Conservation (phyloP, 2,113 vertebrate species). For the Nothoprocta perdicaria region DNA sequence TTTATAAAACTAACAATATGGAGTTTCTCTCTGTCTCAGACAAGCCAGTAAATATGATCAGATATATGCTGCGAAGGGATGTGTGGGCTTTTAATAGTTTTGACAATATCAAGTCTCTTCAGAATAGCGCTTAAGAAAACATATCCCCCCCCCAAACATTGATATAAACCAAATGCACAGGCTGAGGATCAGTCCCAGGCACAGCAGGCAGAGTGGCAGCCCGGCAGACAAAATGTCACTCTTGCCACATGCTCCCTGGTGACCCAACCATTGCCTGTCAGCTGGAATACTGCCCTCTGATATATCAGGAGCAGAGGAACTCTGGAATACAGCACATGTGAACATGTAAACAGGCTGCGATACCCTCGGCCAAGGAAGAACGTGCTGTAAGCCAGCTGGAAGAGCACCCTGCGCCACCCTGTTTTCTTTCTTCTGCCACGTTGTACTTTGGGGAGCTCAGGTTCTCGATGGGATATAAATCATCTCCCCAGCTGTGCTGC, state of each 20-base stretch:
- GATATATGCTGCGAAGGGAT: background rate
- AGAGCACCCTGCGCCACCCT: background rate
- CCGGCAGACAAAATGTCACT: conserved; percentile 71
- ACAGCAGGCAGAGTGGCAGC: conserved; percentile 55
- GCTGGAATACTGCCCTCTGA: background rate
- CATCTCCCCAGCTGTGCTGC: background rate
- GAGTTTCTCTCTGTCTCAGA: background rate
- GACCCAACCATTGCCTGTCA: conserved; percentile 26
- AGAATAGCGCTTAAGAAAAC: conserved; percentile 45
- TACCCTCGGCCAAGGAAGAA: background rate
- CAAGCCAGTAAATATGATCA: background rate
- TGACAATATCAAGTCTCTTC: background rate
- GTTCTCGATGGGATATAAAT: background rate
- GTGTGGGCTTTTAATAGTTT: conserved; percentile 48
- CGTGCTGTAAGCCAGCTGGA: background rate
- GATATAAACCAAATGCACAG: conserved; percentile 43
- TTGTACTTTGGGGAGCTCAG: background rate
- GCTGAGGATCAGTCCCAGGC: conserved; percentile 39
- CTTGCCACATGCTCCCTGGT: conserved; percentile 62
- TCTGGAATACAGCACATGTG: background rate
- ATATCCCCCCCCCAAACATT: conserved; percentile 23
- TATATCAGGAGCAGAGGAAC: background rate
- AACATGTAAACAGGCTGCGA: background rate
- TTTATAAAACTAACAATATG: background rate
- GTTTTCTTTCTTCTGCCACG: background rate